Conservation (phyloP, 92 coral and sea anemone species). For the Actinostola sp. region DNA sequence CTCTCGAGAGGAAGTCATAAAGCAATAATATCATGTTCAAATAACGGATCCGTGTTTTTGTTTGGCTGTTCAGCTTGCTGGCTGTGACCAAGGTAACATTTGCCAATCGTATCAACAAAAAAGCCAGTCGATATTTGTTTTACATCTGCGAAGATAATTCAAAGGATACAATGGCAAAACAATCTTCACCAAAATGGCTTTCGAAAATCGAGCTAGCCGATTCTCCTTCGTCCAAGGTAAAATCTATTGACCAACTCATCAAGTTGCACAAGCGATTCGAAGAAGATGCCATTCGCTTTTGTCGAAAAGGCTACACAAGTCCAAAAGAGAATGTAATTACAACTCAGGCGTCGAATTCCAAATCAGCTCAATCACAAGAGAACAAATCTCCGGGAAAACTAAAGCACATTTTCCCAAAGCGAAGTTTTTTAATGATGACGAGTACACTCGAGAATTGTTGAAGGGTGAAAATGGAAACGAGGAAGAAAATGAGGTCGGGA, state of each 20-base stretch:
- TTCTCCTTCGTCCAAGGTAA: not conserved
- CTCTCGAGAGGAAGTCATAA: not conserved
- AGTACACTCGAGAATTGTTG: conserved; percentile 52
- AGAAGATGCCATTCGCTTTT: conserved; percentile 68
- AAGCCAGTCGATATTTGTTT: not conserved
- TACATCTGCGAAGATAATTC: not conserved
- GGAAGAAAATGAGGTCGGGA: not conserved
- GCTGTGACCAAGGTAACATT: not conserved
- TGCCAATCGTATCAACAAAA: not conserved
- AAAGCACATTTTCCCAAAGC: conserved; percentile 12
- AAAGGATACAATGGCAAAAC: too few relatives aligned
- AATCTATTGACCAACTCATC: conserved; percentile 45
- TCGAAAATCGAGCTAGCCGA: not conserved
- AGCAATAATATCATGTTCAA: not conserved
- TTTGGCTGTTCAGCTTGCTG: not conserved
- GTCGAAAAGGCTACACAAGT: conserved; percentile 68
- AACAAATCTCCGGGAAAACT: not conserved
- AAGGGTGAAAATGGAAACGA: not conserved
- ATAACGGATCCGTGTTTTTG: not conserved
- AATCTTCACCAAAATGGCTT: too few relatives aligned
- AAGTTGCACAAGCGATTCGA: conserved; percentile 82
- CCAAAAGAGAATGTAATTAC: conserved; percentile 16
- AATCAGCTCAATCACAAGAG: too few relatives aligned
- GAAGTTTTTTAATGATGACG: conserved; percentile 40
- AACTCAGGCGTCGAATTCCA: too few relatives aligned